Base-by-base conservation (phyloP, 2,797 vertebrate species). In the Caiman crocodilus region DNA sequence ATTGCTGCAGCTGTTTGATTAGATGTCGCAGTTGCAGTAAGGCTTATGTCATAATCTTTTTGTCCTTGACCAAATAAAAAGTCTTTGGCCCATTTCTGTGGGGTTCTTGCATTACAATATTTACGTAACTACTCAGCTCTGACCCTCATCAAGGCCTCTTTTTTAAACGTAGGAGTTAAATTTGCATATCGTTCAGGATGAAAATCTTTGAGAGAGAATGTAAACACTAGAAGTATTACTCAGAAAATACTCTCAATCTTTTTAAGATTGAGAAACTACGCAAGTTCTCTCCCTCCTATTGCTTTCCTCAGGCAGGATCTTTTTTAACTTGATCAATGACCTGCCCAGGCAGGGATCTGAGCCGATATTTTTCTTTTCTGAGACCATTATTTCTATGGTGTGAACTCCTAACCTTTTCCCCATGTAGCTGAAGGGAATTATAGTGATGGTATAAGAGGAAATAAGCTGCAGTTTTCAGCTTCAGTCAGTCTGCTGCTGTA, bases 181-280 rank as follows among this genome's bases (percentile, higher is more conserved):
- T 81, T 23, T 60, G 71, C 2, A 79, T 77, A 5, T 35, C 60
- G 5, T 73, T 32, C 32, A 58, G 61, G 58, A 35, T 4, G 4
- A 65, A 80, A 84, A 59, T 21, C 5, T 30, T 4, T 15, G 23
- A 56, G 59, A 89, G 69, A 78, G 67, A 10, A 18, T 5, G 84
- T 73, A 83, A 58, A 32, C 63, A 12, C n/a, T 73, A 88, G 61
- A 77, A 85, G 59, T 82, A 94, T 95, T 90, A 96, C 89, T 94
- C 96, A 90, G 90, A 84, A 96, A 90, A 94, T 89, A 82, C 78
- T 88, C 20, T 83, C 79, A 78, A 56, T n/a, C 69, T 69, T 76
- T 85, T 18, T 64, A 50, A 50, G 42, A 50, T 50, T 50, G 42
- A 50, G 42, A 50, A 50, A 50, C 25, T 71, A 18, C 6, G 18